Base-by-base conservation (phyloP, 2,797 vertebrate genomes). In the Diglossa cyanea region DNA sequence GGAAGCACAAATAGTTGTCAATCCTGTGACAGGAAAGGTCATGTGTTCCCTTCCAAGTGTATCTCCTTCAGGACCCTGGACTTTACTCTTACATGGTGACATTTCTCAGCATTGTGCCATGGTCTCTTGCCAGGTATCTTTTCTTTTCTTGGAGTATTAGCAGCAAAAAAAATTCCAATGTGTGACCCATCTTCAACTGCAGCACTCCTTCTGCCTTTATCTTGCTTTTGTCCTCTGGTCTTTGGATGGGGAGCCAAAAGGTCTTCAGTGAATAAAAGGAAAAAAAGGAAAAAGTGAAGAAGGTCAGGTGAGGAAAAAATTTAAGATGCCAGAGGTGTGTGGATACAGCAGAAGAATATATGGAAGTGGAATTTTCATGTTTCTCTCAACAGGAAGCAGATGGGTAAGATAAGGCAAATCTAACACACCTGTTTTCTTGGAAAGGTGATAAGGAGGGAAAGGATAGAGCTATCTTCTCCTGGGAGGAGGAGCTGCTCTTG, bases 341-440 rank as follows among this genome's bases (percentile, higher is more conserved):
- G 18, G 11, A 54, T 44, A 17, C 19, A 80, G 53, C 45, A 74
- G 40, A 20, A 67, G 40, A 75, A 21, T 39, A 44, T 16, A 48
- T 0, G 0, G 21, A 54, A 28, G 7, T 62, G 19, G 10, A 30
- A 28, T 33, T 88, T 72, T 47, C 19, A 5, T 48, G 0, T 78
- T 83, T 88, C 24, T 83, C n/a, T 89, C 24, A 48, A 20, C 4
- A 24, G 11, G 20, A 90, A 67, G 8, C 28, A 60, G 9, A 17
- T 81, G 39, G 17, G 7, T 75, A 68, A 77, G 47, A 68, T 58
- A 35, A 78, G 61, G 9, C 5, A 68, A 84, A 72, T 7, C 6
- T 62, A 39, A 42, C 24, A 25, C 2, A 51, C 2, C 8, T 0
- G 2, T 81, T 78, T 78, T 33, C 51, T 79, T 78, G n/a, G 7